Evolutionary conservation across 2,888 invertebrate genomes (phyloP).

Genomic region (Muscina levida): DNA sequence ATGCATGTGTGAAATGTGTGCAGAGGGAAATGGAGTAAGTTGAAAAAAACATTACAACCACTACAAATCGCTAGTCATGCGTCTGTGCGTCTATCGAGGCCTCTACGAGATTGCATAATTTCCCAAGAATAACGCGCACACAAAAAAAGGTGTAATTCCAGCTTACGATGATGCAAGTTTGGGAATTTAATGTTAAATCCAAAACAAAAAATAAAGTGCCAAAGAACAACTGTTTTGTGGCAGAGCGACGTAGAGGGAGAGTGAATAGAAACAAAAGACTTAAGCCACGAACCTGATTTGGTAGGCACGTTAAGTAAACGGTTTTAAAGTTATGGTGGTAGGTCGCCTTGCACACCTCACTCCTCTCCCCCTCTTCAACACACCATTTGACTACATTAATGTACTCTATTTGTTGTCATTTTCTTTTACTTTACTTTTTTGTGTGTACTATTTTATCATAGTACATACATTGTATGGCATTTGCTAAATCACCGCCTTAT

Average conservation of each 20-base stretch:
- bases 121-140: background rate
- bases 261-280: slow-evolving; percentile 29
- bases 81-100: background rate
- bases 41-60: background rate
- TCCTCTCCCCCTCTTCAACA: too few relatives aligned
- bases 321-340: background rate
- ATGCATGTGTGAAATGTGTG: slow-evolving; percentile 24
- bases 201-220: background rate
- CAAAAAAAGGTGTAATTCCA: slow-evolving; percentile 13
- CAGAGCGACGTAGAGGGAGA: too few relatives aligned
- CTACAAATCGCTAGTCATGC: slow-evolving; percentile 9
- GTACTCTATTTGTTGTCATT: background rate
- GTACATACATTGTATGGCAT: slow-evolving; percentile 7
- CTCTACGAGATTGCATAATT: background rate
- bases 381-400: too few relatives aligned
- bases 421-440: background rate
- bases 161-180: slow-evolving; percentile 6
- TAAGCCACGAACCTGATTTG: slow-evolving; percentile 15
- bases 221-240: background rate
- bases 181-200: slow-evolving; percentile 12
- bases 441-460: background rate
- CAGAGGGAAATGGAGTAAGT: background rate
- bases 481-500: background rate
- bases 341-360: too few relatives aligned
- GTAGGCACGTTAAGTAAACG: background rate